Conservation (phyloP, 2,113 vertebrate species). For the Planiliza haematocheilus region DNA sequence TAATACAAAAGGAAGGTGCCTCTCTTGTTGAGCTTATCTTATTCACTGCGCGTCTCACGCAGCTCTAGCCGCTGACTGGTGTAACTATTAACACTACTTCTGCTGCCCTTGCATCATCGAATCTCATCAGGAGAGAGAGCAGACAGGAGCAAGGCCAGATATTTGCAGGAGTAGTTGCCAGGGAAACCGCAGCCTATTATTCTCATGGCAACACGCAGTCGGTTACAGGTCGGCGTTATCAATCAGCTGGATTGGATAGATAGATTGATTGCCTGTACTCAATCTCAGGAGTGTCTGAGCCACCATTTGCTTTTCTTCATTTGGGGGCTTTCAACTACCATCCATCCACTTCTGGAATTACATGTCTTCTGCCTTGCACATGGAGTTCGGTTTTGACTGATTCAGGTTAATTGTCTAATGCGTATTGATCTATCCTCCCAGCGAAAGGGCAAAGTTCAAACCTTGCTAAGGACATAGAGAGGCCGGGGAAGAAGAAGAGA, state of each 20-base stretch:
- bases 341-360: conserved; percentile 16
- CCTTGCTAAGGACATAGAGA: neutral
- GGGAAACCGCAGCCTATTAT: conserved; percentile 68
- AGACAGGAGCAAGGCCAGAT: conserved; percentile 50
- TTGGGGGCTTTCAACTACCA: conserved; percentile 11
- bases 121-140: conserved; percentile 59
- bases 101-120: conserved; percentile 73
- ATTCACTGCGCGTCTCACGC: neutral
- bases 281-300: conserved; percentile 26
- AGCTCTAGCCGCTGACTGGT: conserved; percentile 44
- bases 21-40: conserved; percentile 19
- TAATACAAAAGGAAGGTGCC: neutral
- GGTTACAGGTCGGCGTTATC: conserved; percentile 36
- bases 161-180: conserved; percentile 73
- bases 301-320: conserved; percentile 1
- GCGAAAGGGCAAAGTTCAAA: conserved; percentile 52
- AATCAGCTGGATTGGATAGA: conserved; percentile 37
- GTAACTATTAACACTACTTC: conserved; percentile 70
- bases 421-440: conserved; percentile 33
- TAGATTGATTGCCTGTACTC: conserved; percentile 22
- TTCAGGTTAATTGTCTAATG: conserved; percentile 34
- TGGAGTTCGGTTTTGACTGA: conserved; percentile 10
- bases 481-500: conserved; percentile 21
- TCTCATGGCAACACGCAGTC: conserved; percentile 57
- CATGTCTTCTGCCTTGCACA: neutral